Base-by-base conservation (phyloP, 2,888 invertebrate species). In the Polyploca ridens region DNA sequence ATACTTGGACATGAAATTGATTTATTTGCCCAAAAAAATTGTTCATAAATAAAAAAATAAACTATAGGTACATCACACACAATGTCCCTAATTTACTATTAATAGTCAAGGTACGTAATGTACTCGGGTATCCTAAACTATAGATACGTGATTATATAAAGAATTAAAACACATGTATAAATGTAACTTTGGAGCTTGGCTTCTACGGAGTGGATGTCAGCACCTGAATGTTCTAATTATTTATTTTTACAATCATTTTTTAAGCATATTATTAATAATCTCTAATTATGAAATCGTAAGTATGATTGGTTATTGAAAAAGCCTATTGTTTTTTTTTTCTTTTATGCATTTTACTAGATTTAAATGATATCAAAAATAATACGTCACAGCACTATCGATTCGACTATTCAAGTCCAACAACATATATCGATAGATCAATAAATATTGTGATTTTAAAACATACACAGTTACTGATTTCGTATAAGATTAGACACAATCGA, bases 141-240 rank as follows among this genome's bases (percentile, higher is more conserved):
- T 8, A 7, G 49, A 54, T 10, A 6, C 19, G 54, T 54, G 54
- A 54, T 19, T 8, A 54, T 54, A 54, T 54, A 54, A 54, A 16
- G 10, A 19, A 54, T 16, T 19, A 19, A 38, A 58, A 59, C 58
- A 67, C 72, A 70, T 78, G 71, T 77, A 70, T 76, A 75, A 72
- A 74, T 70, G 72, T 72, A 68, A 66, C 66, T 68, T 66, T 68
- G 65, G 71, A 74, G 76, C 73, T 74, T 76, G 65, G 62, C 62
- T 0, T 35, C 61, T 64, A 66, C 64, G 65, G 57, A 46, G 63
- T 66, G 66, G 60, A n/a, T 66, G 72, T 13, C 65, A 73, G 77
- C 77, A 77, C 77, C 71, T 72, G 70, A 70, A 65, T 75, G 73
- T 72, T 44, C 67, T 77, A 72, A 70, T 75, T 70, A 77, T 77